Base-by-base conservation (phyloP, 2,797 vertebrate genomes). In the Gymnocypris eckloni region DNA sequence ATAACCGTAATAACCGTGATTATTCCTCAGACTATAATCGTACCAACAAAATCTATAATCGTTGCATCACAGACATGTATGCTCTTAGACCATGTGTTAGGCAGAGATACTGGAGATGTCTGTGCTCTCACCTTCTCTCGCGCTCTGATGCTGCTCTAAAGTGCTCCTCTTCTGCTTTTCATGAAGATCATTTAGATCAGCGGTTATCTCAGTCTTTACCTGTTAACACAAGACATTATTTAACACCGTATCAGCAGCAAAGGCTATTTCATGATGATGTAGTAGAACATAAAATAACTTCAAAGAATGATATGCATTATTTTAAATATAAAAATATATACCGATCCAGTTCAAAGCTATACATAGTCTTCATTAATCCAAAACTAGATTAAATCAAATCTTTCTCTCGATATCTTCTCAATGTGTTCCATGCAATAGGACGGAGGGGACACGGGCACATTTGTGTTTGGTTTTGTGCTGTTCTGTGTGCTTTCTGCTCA, bases 201-300 rank as follows among this genome's bases (percentile, higher is more conserved):
- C 88, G 25, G 94, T 89, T 16, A 91, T 95, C 87, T 95, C 94
- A 0, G 93, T 94, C 90, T 94, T 95, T 88, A 96, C 96, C 97
- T 98, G 91, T 84, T 64, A 41, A 56, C 20, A 83, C 15, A 39
- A 82, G 37, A 71, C 33, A 59, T 10, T 0, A 76, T 13, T 56
- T 13, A 69, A 43, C 2, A 2, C 11, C 20, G 20, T 79, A 39
- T 50, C 4, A 33, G 41, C 78, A 22, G 41, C 15, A 33, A 45
- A 2, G 20, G 43, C 78, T 45, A 33, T 67, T 28, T 48, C 3
- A 50, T 39, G 20, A 28, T 28, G 28, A 28, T 28, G 28, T 28
- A 28, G 28, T 28, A 28, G 28, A 56, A n/a, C 39, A 33, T 7
- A 2, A 45, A 71, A 43, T 22, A 28, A 13, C n/a, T 25, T 15